A percentile compares a stretch with the other conserved stretches of the same genome.
Conservation (phyloP, 2,888 invertebrate species). For the Hylaea fasciaria region DNA sequence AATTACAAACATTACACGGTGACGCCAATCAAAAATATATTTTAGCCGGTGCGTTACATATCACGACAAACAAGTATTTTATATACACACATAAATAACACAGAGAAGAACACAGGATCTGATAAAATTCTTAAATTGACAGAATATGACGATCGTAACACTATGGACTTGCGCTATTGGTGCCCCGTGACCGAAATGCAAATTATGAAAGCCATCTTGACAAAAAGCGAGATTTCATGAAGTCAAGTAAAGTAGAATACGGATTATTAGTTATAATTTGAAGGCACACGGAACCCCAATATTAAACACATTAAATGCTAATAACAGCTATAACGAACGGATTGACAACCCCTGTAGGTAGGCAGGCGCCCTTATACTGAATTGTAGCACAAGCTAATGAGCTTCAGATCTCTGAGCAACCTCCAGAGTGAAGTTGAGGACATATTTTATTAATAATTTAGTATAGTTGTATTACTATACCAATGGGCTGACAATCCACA, state of each 20-base stretch:
- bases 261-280: neutral
- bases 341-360: conserved; percentile 22
- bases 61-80: conserved; percentile 38
- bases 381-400: too few species aligned
- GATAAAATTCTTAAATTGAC: conserved; percentile 29
- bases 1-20: conserved; percentile 58
- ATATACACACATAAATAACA: conserved; percentile 44
- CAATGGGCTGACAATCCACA: conserved; percentile 13
- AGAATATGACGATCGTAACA: conserved; percentile 19
- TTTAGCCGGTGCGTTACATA: conserved; percentile 63
- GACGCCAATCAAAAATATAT: conserved; percentile 55
- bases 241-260: neutral
- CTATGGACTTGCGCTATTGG: conserved; percentile 22
- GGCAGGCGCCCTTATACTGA: too few species aligned
- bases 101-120: conserved; percentile 23
- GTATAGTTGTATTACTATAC: too few species aligned
- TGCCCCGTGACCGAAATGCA: conserved; percentile 11
- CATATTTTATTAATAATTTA: too few species aligned
- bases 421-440: too few species aligned
- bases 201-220: too few species aligned
- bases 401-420: too few species aligned
- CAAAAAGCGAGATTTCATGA: too few species aligned
- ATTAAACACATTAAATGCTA: conserved; percentile 7
- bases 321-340: conserved; percentile 5
- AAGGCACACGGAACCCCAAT: conserved; percentile 23